A percentile compares a stretch with the other conserved stretches of the same genome.
phyloP scores from a whole-genome alignment of 2,113 vertebrate genomes.

The Hylia prasina region DNA sequence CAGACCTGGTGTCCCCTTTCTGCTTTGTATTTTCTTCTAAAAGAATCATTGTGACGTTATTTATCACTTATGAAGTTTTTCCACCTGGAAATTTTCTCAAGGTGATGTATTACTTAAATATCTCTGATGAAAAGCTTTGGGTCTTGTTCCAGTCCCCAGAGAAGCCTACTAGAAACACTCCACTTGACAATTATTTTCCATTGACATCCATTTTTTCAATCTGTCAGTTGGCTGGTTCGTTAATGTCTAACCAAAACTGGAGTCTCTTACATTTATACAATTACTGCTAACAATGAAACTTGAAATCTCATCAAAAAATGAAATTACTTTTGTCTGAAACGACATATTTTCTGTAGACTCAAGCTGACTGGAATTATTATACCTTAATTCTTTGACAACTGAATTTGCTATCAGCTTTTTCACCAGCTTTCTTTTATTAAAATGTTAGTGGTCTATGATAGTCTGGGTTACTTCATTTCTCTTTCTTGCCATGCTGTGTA shows the following conservation, averaged over 20 bases:
- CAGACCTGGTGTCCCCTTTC: not conserved
- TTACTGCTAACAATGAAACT: not conserved
- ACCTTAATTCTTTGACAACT: conserved; percentile 6
- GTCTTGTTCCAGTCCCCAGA: not conserved
- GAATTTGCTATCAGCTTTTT: not conserved
- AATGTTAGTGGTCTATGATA: not conserved
- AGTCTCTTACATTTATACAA: not conserved
- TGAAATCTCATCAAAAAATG: conserved; percentile 12
- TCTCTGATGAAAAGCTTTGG: not conserved
- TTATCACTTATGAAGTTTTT: not conserved
- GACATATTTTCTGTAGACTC: not conserved
- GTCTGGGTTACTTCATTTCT: not conserved
- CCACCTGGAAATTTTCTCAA: not conserved
- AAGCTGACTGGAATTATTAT: not conserved
- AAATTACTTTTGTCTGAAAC: conserved; percentile 6
- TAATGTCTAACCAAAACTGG: not conserved
- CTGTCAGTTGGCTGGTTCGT: not conserved
- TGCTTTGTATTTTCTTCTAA: not conserved
- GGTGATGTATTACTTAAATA: not conserved
- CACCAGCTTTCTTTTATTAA: not conserved
- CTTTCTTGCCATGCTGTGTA: not conserved
- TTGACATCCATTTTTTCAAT: not conserved
- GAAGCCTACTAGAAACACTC: not conserved
- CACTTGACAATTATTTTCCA: not conserved
- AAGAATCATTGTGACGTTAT: not conserved